Evolutionary conservation across 2,113 vertebrate genomes (phyloP).

Genomic region (Calypte anna): DNA sequence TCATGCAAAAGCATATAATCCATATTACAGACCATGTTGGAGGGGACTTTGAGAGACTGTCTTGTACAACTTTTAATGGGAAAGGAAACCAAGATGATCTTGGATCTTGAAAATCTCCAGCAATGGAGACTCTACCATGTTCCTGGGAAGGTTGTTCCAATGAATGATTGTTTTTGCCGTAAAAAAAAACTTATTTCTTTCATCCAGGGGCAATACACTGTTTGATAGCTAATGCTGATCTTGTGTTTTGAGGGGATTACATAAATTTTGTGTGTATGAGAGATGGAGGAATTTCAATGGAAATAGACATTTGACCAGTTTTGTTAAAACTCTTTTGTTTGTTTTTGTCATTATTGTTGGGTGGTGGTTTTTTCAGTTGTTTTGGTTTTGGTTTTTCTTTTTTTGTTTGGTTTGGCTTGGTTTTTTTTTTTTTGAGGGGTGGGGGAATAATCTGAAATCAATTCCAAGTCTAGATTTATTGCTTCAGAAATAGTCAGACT

Average conservation of each 20-base stretch:
- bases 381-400: no score
- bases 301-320: background rate
- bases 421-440: background rate
- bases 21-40: background rate
- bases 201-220: background rate
- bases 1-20: background rate
- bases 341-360: no score
- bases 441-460: background rate
- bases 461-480: background rate
- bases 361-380: no score
- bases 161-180: background rate
- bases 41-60: background rate
- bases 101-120: background rate
- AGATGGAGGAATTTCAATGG: background rate
- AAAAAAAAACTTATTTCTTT: background rate
- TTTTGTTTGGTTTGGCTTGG: no score
- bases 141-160: background rate
- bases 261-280: background rate
- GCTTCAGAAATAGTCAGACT: background rate
- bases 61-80: rapidly evolving
- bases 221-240: background rate
- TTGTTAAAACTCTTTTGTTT: background rate
- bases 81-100: background rate
- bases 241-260: background rate
- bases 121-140: background rate